Base-by-base conservation (phyloP, 2,113 vertebrate species). In the Daphoenositta chrysoptera region DNA sequence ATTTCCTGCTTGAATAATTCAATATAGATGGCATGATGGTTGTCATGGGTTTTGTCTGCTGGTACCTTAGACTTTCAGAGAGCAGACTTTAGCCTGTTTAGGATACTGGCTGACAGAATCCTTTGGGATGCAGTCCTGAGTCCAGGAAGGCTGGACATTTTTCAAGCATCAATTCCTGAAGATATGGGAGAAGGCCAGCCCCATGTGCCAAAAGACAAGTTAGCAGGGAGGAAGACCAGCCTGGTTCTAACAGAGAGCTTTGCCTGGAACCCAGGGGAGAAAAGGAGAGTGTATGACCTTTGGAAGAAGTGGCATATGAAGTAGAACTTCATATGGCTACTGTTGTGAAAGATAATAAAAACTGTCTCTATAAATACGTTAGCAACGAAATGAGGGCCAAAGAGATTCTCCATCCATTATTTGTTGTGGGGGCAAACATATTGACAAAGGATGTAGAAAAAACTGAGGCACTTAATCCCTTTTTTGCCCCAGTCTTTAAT, bases 131-230 rank as follows among this genome's bases (percentile, higher is more conserved):
- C 17, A 68, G 9, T 26, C 15, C 15, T 39, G 42, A 5, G 2
- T 51, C 19, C 50, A 58, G 23, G 15, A 87, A 80, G 12, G 2
- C 3, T 3, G 13, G 54, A 20, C 13, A 39, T 42, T 84, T 35
- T 47, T 76, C 47, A 61, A 42, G 14, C 61, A 71, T 3, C 1
- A 9, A 6, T 42, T 40, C 19, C 17, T 28, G n/a, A 45, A 61
- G 3, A 3, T 5, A 2, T 15, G 71, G 57, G 8, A 56, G 15
- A 11, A 76, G 20, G 17, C 3, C 4, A 7, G 18, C 2, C 10
- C 5, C 7, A 2, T 13, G 6, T 31, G 9, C 18, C 4, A 15
- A 71, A 80, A 53, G 58, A 47, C 0, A 1, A 66, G 17, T 13
- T 2, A 3, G 4, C 1, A 6, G 27, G 24, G 3, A 84, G 51